Evolutionary conservation across 2,888 invertebrate genomes (phyloP).

Genomic region (Neoascia interrupta): DNA sequence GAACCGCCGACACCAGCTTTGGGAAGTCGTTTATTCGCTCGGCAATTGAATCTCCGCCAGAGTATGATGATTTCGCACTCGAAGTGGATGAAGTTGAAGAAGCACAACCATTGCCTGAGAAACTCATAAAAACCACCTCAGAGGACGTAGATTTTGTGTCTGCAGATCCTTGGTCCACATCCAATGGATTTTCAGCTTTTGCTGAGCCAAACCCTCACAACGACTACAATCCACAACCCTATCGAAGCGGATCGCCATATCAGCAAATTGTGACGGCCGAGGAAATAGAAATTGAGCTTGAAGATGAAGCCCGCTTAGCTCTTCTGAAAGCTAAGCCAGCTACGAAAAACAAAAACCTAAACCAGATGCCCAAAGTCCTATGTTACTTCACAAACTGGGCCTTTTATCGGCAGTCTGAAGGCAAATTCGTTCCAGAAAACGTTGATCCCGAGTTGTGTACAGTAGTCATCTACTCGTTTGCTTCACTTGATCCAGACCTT

Average conservation of each 20-base stretch:
- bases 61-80: constrained; percentile 57
- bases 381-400: constrained; percentile 96
- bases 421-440: constrained; percentile 92
- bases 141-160: constrained; percentile 40
- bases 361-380: constrained; percentile 82
- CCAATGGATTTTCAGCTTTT: constrained; percentile 77
- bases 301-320: constrained; percentile 74
- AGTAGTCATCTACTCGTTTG: constrained; percentile 94
- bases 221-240: constrained; percentile 75
- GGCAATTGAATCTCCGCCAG: constrained; percentile 77
- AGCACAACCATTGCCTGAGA: constrained; percentile 7
- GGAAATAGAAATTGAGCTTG: constrained; percentile 72
- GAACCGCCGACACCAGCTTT: constrained; percentile 22
- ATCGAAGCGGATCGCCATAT: constrained; percentile 77
- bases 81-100: constrained; percentile 70
- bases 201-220: constrained; percentile 72
- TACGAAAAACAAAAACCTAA: constrained; percentile 73
- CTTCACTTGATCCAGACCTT: constrained; percentile 89
- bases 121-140: constrained; percentile 42
- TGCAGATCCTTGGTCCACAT: constrained; percentile 72
- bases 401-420: constrained; percentile 89
- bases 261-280: constrained; percentile 76
- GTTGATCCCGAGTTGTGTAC: constrained; percentile 91
- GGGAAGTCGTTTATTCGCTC: constrained; percentile 75
- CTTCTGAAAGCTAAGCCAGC: constrained; percentile 70